These are phyloP conservation scores for Alloscopus bannaensis DNA, from an alignment of 2,888 invertebrate genomes.

Conservation along the genomic window DNA sequence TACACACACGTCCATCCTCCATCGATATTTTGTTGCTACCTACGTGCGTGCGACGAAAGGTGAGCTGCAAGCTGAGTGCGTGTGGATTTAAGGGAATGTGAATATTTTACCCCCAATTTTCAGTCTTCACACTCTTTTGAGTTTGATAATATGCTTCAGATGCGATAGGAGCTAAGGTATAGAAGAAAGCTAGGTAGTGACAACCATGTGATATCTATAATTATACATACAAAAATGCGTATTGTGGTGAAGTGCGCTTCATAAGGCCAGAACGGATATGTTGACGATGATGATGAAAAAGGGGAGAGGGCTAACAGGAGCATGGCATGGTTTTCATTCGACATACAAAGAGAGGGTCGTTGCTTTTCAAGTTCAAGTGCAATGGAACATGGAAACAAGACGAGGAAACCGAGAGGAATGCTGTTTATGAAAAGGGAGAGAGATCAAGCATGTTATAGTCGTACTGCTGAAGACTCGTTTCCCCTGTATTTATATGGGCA, in stretches of 20 bases:
- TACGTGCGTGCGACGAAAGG: not conserved
- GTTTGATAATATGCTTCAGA: too few species aligned
- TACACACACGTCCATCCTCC: not conserved
- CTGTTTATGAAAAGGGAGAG: conserved; percentile 18
- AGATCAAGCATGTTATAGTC: not conserved
- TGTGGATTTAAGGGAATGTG: too few species aligned
- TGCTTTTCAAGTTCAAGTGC: conserved; percentile 60
- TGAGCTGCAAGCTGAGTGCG: not conserved
- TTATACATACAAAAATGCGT: conserved; percentile 25
- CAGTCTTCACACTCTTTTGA: not conserved
- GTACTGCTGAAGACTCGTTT: not conserved
- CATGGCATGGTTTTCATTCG: conserved; percentile 39
- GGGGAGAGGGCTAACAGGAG: conserved; percentile 16
- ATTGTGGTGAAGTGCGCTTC: not conserved
- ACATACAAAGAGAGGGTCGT: conserved; percentile 36
- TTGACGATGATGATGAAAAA: conserved; percentile 9
- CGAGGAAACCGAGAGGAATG: conserved; percentile 3
- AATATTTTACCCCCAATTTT: too few species aligned
- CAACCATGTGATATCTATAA: not conserved
- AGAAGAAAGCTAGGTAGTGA: not conserved
- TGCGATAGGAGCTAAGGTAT: conserved; percentile 1
- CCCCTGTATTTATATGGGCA: too few species aligned
- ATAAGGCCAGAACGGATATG: not conserved
- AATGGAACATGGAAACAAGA: conserved; percentile 55
- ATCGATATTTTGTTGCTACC: conserved; percentile 55